phyloP scores from a whole-genome alignment of 2,113 vertebrate species.

The Myodes glareolus region DNA sequence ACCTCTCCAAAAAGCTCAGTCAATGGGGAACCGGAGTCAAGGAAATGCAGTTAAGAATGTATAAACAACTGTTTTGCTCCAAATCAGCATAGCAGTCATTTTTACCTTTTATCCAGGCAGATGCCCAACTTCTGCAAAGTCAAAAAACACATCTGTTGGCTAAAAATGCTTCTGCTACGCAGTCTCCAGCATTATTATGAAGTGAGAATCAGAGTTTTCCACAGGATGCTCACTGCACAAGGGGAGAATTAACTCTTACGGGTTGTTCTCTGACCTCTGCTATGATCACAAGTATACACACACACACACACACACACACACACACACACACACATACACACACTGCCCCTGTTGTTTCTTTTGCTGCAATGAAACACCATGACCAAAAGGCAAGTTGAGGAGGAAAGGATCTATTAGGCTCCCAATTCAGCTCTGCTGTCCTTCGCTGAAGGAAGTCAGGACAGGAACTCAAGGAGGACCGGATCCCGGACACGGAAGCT shows the following conservation, averaged over 20 bases:
- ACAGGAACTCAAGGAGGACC: too few relatives aligned
- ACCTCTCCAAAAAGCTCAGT: background rate
- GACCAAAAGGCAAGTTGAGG: too few relatives aligned
- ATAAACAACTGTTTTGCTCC: background rate
- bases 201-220: background rate
- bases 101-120: background rate
- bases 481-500: too few relatives aligned
- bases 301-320: background rate
- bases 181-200: background rate
- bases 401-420: too few relatives aligned
- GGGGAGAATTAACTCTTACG: background rate
- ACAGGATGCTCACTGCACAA: background rate
- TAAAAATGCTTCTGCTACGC: background rate
- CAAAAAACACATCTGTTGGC: background rate
- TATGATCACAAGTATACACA: too few relatives aligned
- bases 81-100: background rate
- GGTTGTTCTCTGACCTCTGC: background rate
- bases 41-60: background rate
- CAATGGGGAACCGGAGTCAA: background rate
- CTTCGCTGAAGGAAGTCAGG: too few relatives aligned
- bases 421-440: too few relatives aligned
- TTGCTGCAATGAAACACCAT: too few relatives aligned
- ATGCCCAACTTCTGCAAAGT: background rate
- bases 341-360: background rate
- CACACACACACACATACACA: background rate